Evolutionary conservation across 2,113 vertebrate genomes (phyloP), one percentile per base, ranked within the genome.

Genomic region (Sinocyclocheilus anshuiensis): DNA sequence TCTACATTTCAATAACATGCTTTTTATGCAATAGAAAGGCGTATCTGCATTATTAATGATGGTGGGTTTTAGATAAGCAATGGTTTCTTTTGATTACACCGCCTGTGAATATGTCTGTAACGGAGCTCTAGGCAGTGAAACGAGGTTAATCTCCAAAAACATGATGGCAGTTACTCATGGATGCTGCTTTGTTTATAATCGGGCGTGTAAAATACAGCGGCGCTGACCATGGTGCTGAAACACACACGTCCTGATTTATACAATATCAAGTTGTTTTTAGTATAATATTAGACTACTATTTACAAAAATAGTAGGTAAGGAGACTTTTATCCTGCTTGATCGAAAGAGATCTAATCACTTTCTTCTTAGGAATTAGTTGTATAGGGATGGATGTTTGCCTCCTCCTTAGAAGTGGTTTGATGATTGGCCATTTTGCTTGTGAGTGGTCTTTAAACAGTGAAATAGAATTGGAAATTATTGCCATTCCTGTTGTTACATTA

Each of bases 191-290:
- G 82, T 84, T 78, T 81, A 65, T 84, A 80, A 79, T 33, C 75
- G 84, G 75, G 57, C 77, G 71, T 78, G 13, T 67, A 33, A 83
- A 72, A 72, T 10, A 26, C 71, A 33, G 65, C 16, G 83, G 39
- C 48, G 77, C 87, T 88, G 87, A 65, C 87, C 87, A 50, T 75
- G 83, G 83, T 88, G 77, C 83, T 85, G 87, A 88, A 84, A 55
- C 16, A 63, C 10, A 48, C 77, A 57, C 45, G 26, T 33, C 5
- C 65, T n/a, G 48, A 2, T 55, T 71, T 55, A 6, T 33, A 79
- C 24, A 48, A 29, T 0, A n/a, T 9, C 8, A 67, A 67, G 61
- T 57, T 59, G 18, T 8, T 67, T 18, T 81, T 81, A n/a, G 22
- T 67, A 24, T 48, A 45, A 79, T 53, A 7, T 79, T 39, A 33